A percentile compares a stretch with the other conserved stretches of the same genome.
phyloP scores from a whole-genome alignment of 1,140 invertebrate genomes.

The Drosophila miranda region DNA sequence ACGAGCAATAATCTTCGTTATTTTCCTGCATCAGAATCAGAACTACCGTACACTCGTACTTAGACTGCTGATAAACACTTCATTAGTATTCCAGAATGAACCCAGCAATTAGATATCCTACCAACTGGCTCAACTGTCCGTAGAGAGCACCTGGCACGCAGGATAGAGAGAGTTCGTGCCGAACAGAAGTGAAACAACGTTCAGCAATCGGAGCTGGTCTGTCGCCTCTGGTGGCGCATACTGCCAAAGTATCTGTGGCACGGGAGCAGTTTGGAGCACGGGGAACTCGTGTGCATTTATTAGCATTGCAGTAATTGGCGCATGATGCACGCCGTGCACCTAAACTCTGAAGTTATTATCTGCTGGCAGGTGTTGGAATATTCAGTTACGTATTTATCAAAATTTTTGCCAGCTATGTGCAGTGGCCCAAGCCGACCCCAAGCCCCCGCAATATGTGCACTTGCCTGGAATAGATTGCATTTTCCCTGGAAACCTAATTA shows the following conservation, averaged over 20 bases:
- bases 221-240: background rate
- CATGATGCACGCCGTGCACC: constrained; percentile 8
- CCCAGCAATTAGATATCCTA: no score
- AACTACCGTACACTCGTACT: background rate
- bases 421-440: background rate
- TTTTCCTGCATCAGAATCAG: no score
- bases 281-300: constrained; percentile 15
- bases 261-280: constrained; percentile 8
- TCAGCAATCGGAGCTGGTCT: background rate
- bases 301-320: constrained; percentile 26
- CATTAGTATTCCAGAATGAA: no score
- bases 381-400: constrained; percentile 23
- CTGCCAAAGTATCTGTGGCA: background rate
- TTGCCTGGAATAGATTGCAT: constrained; percentile 70
- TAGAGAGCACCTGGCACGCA: no score
- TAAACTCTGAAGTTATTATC: constrained; percentile 25
- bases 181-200: constrained; percentile 1
- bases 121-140: no score
- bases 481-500: constrained; percentile 63
- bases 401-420: constrained; percentile 26
- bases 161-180: no score
- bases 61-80: background rate
- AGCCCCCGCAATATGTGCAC: constrained; percentile 40
- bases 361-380: constrained; percentile 1
- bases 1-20: no score